A percentile compares a stretch with the other conserved stretches of the same genome.
These are phyloP conservation scores for Petrolisthes manimaculis DNA, from an alignment of 2,888 invertebrate species.

Conservation along the genomic window DNA sequence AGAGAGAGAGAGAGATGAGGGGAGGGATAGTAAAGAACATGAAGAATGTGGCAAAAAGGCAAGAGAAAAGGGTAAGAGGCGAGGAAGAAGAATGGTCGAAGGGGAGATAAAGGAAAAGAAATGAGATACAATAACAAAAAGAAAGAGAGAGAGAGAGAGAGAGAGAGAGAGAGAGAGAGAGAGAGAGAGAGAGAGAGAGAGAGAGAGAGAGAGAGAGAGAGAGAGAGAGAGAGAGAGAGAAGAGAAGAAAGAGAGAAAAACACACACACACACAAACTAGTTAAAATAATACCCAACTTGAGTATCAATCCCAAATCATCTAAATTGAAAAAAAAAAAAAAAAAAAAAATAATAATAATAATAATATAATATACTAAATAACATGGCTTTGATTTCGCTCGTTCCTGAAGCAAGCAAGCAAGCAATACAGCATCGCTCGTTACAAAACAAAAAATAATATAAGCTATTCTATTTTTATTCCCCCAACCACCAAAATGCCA, in stretches of 20 bases:
- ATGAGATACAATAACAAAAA: neutral
- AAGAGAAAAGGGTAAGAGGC: neutral
- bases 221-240: neutral
- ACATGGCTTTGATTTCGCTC: too few species aligned
- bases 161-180: conserved; percentile 10
- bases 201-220: neutral
- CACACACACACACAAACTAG: neutral
- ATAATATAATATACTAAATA: too few species aligned
- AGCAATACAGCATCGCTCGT: too few species aligned
- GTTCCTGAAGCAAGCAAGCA: too few species aligned
- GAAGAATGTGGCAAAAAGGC: neutral
- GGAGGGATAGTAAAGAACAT: neutral
- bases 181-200: conserved; percentile 11
- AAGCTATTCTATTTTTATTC: too few species aligned
- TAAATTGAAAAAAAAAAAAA: neutral
- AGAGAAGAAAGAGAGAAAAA: neutral
- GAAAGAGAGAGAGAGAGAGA: neutral
- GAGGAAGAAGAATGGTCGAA: too few species aligned
- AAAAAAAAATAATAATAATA: too few species aligned
- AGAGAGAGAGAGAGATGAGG: neutral
- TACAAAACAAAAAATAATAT: too few species aligned
- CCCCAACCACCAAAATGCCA: too few species aligned
- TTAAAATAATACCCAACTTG: too few species aligned
- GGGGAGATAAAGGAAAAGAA: neutral
- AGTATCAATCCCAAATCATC: too few species aligned